Evolutionary conservation across 2,797 vertebrate species (phyloP).

Genomic region (Cyprinodon diabolis): DNA sequence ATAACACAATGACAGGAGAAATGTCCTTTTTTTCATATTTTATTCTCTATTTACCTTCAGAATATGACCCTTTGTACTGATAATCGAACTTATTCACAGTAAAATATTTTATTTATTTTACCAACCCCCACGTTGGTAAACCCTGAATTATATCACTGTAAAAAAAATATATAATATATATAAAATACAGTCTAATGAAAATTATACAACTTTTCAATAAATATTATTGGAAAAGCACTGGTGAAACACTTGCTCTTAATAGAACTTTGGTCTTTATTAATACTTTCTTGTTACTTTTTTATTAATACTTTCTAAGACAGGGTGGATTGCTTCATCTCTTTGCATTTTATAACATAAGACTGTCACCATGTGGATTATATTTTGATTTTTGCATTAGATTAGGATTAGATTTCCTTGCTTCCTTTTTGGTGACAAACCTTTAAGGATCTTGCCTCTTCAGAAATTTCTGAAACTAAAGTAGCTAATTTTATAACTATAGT

Average conservation of each 20-base stretch:
- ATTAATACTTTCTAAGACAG: neutral
- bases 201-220: too few relatives aligned
- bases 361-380: neutral
- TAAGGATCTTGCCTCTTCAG: too few relatives aligned
- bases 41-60: slow-evolving; percentile 79
- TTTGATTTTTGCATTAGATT: neutral
- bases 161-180: too few relatives aligned
- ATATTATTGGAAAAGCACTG: too few relatives aligned
- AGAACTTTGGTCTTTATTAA: neutral
- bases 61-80: slow-evolving; percentile 73
- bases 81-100: slow-evolving; percentile 85
- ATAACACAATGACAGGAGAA: slow-evolving; percentile 24
- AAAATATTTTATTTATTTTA: too few relatives aligned
- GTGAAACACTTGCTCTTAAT: neutral
- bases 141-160: too few relatives aligned
- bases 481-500: neutral
- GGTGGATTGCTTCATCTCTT: neutral
- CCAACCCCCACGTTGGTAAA: too few relatives aligned
- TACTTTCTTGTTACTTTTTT: too few relatives aligned
- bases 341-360: neutral
- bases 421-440: neutral
- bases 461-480: neutral
- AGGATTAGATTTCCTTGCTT: neutral
- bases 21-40: slow-evolving; percentile 73
- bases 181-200: too few relatives aligned